These are phyloP conservation scores for Gymnoscopelus braueri DNA, from an alignment of 2,797 vertebrate species.

Conservation along the genomic window DNA sequence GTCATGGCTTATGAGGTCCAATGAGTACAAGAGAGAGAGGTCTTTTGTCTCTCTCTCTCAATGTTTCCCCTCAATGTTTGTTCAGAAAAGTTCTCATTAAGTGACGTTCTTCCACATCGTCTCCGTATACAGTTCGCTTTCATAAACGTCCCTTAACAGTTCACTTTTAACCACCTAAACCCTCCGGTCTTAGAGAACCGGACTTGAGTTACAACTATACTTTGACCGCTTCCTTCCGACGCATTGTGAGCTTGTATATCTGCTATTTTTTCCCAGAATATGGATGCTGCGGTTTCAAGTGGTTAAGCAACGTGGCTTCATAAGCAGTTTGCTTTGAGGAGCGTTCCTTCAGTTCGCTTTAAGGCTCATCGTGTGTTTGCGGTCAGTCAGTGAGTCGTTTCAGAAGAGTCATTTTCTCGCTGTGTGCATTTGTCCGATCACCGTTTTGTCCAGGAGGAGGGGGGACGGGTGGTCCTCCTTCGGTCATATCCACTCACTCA, in stretches of 20 bases:
- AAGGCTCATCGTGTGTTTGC: conserved; percentile 85
- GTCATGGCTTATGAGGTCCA: conserved; percentile 76
- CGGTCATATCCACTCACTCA: conserved; percentile 38
- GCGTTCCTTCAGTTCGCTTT: conserved; percentile 65
- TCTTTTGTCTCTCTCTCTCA: not conserved
- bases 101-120: no score
- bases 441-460: conserved; percentile 15
- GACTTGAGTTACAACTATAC: no score
- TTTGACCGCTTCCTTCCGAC: no score
- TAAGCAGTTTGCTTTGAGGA: no score
- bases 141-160: not conserved
- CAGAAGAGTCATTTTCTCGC: conserved; percentile 32
- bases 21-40: conserved; percentile 15
- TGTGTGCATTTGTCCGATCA: conserved; percentile 29
- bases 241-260: no score
- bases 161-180: conserved; percentile 35
- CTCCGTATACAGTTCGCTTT: no score
- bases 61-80: conserved; percentile 44
- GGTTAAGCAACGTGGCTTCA: no score
- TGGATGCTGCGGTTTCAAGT: no score
- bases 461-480: conserved; percentile 36
- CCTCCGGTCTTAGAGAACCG: no score
- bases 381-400: conserved; percentile 45
- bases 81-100: not conserved
- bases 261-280: no score